Conservation (phyloP, 2,113 vertebrate species). For the Oreocharis arfaki region DNA sequence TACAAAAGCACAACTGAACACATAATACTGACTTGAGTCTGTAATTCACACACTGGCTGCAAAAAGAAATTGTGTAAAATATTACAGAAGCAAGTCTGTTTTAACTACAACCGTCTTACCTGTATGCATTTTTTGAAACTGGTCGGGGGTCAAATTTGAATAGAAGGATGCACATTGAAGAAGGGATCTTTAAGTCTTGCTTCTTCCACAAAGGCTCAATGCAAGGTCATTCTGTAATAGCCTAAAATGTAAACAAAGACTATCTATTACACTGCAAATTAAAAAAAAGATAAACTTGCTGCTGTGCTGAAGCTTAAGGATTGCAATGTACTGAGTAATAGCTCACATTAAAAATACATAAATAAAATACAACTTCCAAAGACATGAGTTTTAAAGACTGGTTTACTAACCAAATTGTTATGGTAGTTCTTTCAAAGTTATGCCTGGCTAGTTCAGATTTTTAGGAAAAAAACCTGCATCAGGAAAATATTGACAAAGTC, state of each 20-base stretch:
- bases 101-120: constrained; percentile 67
- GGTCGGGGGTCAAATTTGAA: constrained; percentile 96
- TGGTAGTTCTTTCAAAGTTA: not conserved
- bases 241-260: constrained; percentile 66
- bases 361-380: not conserved
- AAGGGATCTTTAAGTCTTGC: not conserved
- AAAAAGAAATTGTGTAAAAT: not conserved
- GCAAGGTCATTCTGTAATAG: constrained; percentile 52
- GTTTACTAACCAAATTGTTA: not conserved
- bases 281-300: not conserved
- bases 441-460: not conserved
- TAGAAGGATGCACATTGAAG: constrained; percentile 96
- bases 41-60: not conserved
- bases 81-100: not conserved
- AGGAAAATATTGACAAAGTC: not conserved
- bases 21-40: not conserved
- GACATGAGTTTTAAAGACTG: not conserved
- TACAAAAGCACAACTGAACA: not conserved
- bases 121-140: constrained; percentile 96
- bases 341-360: not conserved
- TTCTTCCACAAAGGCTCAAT: constrained; percentile 46
- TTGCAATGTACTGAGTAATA: not conserved
- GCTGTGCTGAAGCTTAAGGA: not conserved
- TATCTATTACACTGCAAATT: not conserved
- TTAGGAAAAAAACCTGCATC: not conserved